These are phyloP conservation scores for Ornithorhynchus anatinus DNA, from an alignment of 2,113 vertebrate genomes.

Conservation along the genomic window DNA sequence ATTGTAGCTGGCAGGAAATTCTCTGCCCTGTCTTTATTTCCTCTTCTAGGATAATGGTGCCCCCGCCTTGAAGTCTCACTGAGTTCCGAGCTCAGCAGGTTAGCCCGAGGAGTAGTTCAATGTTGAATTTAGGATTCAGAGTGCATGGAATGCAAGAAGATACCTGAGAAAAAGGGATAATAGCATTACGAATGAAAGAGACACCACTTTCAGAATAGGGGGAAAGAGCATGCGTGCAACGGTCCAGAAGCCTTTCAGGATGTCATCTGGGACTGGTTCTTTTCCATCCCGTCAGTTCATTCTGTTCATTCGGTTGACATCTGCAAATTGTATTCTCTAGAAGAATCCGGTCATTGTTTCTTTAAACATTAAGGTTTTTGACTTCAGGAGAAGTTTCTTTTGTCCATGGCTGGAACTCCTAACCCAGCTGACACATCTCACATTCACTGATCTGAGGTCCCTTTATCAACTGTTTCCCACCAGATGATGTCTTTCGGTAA, in stretches of 20 bases:
- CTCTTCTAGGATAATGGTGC: not conserved
- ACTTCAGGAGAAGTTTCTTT: too few relatives aligned
- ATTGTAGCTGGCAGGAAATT: not conserved
- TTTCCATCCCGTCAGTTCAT: too few relatives aligned
- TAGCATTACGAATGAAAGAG: not conserved
- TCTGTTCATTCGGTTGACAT: too few relatives aligned
- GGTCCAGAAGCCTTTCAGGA: not conserved
- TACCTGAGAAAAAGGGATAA: not conserved
- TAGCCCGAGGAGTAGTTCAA: not conserved
- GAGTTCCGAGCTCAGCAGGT: not conserved
- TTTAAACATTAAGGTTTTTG: too few relatives aligned
- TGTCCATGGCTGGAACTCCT: too few relatives aligned
- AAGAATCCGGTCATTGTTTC: too few relatives aligned
- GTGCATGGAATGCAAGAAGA: not conserved
- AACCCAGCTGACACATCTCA: too few relatives aligned
- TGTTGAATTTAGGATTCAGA: conserved; percentile 1
- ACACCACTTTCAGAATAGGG: not conserved
- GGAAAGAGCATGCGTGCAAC: not conserved
- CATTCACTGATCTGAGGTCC: too few relatives aligned
- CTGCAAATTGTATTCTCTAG: too few relatives aligned
- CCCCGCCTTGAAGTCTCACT: conserved; percentile 8
- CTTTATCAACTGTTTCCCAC: too few relatives aligned
- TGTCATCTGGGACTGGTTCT: not conserved
- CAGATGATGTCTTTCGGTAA: not conserved
- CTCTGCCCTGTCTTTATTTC: not conserved